Evolutionary conservation across 1,140 invertebrate species (phyloP), one percentile per base, ranked within the genome.

Genomic region (Polyergus mexicanus): DNA sequence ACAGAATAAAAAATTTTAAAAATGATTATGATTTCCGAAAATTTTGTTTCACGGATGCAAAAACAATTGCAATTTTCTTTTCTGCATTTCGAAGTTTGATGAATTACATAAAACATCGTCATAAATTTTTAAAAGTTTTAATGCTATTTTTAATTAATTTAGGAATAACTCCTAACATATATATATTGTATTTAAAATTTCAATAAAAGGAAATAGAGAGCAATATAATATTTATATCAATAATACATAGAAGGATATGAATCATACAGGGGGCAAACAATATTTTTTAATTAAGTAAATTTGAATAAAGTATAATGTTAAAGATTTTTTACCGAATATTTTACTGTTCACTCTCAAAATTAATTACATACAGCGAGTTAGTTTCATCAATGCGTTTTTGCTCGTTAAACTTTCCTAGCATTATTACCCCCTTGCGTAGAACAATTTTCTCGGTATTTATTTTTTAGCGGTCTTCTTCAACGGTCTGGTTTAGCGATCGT

Each of bases 401-500:
- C 65, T 16, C 13, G 7, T 56, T 28, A 80, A 80, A n/a, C 41
- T 80, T 41, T 8, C 11, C 5, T 56, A 28, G 32, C 10, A 25
- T 51, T 19, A 78, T 78, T 66, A 77, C 3, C 25, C 8, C 0
- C 6, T 77, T 35, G 22, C 1, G 25, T 62, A 72, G 4, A 72
- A 28, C 35, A 44, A 22, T 41, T 6, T 69, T 41, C 16, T 32
- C 38, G 25, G 44, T n/a, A 69, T 38, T 81, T 71, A 60, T 54
- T 62, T 83, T 83, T 83, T 71, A 56, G 44, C 32, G 11, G n/a
- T 80, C n/a, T n/a, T 69, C 19, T 47, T 54, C 25, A n/a, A 68
- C 25, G 28, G 54, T 74, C 60, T 60, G 51, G 25, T 28, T 28
- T 28, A 28, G 25, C 25, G 25, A 60, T 81, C 13, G 66, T 72